Conservation (phyloP, 92 coral and sea anemone species). For the Umimayanthus chanpuru region DNA sequence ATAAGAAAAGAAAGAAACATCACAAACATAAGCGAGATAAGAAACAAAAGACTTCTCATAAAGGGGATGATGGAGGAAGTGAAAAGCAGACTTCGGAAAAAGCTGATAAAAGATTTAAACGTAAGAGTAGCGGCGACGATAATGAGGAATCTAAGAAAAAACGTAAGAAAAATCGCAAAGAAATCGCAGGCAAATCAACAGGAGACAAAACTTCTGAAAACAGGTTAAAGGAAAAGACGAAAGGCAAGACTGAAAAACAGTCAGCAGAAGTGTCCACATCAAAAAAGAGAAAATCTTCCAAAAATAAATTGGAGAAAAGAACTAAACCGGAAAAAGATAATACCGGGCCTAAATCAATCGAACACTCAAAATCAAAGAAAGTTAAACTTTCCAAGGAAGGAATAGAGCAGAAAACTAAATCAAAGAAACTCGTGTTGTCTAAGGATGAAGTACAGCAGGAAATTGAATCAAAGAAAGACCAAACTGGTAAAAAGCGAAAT, state of each 20-base stretch:
- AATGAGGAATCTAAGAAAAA: constrained; percentile 57
- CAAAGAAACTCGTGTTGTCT: constrained; percentile 39
- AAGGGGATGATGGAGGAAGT: constrained; percentile 31
- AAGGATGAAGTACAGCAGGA: neutral
- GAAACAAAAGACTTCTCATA: constrained; percentile 64
- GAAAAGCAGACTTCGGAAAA: constrained; percentile 41
- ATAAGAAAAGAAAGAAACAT: constrained; percentile 82
- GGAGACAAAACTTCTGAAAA: constrained; percentile 27
- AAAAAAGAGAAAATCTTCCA: neutral
- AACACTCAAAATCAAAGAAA: constrained; percentile 39
- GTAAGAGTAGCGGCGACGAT: constrained; percentile 54
- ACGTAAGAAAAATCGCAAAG: constrained; percentile 45
- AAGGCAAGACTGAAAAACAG: neutral
- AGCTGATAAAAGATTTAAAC: constrained; percentile 45
- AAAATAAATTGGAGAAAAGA: constrained; percentile 12
- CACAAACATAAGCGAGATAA: constrained; percentile 82
- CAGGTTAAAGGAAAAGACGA: neutral
- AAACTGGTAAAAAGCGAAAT: constrained; percentile 18
- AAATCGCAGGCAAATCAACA: constrained; percentile 20
- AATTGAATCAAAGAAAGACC: neutral
- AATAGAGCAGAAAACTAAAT: neutral
- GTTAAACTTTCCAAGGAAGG: constrained; percentile 15
- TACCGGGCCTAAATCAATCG: constrained; percentile 3
- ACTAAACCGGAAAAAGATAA: neutral
- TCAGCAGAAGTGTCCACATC: neutral